phyloP scores from a whole-genome alignment of 2,888 invertebrate genomes.

The Nineta flava region DNA sequence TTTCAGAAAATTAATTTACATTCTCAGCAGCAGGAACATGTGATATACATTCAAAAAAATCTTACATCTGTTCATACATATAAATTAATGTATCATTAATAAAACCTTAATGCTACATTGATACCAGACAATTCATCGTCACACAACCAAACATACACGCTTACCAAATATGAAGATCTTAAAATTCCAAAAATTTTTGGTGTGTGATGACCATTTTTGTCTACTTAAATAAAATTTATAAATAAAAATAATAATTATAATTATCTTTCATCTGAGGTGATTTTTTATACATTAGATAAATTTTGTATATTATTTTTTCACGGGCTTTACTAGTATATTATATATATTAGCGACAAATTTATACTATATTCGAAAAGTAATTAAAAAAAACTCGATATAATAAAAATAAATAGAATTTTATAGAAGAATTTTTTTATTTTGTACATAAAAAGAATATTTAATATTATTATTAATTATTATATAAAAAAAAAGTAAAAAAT shows the following conservation, averaged over 20 bases:
- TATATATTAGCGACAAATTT: slow-evolving; percentile 8
- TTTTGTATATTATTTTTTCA: slow-evolving; percentile 10
- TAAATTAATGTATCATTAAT: slow-evolving; percentile 2
- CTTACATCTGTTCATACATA: background rate
- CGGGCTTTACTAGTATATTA: slow-evolving; percentile 8
- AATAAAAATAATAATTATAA: background rate
- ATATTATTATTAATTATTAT: slow-evolving; percentile 3
- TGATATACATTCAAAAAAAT: slow-evolving; percentile 1
- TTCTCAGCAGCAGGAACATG: slow-evolving; percentile 4
- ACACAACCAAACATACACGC: no score
- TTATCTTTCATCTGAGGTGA: slow-evolving; percentile 7
- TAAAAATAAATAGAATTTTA: slow-evolving; percentile 6
- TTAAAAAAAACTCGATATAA: slow-evolving; percentile 5
- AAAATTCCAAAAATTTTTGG: no score
- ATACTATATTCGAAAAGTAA: slow-evolving; percentile 7
- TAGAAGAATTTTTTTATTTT: slow-evolving; percentile 8
- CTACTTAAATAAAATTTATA: no score
- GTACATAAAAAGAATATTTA: slow-evolving; percentile 7
- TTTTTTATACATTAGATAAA: slow-evolving; percentile 9
- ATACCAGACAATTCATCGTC: background rate
- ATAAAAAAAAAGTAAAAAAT: background rate
- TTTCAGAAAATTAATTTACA: background rate
- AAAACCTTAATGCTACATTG: background rate
- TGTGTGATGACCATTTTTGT: no score
- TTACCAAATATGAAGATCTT: no score